phyloP scores from a whole-genome alignment of 2,888 invertebrate genomes.

The Aporophyla lueneburgensis region DNA sequence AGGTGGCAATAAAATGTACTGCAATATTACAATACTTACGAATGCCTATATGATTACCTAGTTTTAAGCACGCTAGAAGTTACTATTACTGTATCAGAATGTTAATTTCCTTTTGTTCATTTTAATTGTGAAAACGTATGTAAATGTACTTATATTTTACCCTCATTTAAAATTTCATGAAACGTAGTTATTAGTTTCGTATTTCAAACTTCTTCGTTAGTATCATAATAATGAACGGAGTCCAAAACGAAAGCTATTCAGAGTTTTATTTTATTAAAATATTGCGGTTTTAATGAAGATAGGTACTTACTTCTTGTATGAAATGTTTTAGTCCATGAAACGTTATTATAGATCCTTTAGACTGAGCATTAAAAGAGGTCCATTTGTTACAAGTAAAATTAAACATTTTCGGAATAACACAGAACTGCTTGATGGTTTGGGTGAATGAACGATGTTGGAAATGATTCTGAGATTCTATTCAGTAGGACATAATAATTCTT shows the following conservation, averaged over 20 bases:
- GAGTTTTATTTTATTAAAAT: conserved; percentile 22
- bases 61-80: conserved; percentile 22
- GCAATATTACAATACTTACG: conserved; percentile 5
- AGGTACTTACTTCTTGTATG: conserved; percentile 16
- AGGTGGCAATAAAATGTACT: conserved; percentile 21
- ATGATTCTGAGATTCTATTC: conserved; percentile 19
- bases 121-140: not conserved
- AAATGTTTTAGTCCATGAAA: conserved; percentile 35
- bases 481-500: not conserved
- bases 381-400: conserved; percentile 33
- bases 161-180: conserved; percentile 20
- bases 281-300: conserved; percentile 36
- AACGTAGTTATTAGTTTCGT: conserved; percentile 26
- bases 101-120: not conserved
- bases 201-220: conserved; percentile 35
- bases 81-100: not conserved
- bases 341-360: conserved; percentile 21
- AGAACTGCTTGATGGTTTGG: not conserved
- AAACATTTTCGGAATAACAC: conserved; percentile 7
- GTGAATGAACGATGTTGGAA: not conserved
- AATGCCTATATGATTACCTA: conserved; percentile 3
- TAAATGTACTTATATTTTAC: not conserved
- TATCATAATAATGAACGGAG: conserved; percentile 25
- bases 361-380: conserved; percentile 15
- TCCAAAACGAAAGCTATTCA: not conserved